Evolutionary conservation across 2,888 invertebrate species (phyloP), one percentile per base, ranked within the genome.

Genomic region (Griposia aprilina): DNA sequence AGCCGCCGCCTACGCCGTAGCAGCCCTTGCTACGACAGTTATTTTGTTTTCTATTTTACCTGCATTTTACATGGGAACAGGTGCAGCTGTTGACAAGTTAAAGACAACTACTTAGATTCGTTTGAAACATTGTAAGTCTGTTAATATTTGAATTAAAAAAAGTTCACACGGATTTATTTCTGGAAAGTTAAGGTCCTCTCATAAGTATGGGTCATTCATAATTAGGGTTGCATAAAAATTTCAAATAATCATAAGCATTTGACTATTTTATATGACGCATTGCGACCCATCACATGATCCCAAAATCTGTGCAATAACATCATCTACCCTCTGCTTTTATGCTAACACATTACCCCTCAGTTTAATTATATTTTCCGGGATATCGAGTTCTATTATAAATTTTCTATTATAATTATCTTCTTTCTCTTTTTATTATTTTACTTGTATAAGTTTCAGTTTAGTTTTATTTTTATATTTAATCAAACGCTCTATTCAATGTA

Each of bases 41-140:
- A 57, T 41, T 30, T 50, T 59, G 41, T 23, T 20, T 57, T 23
- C 15, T 50, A 50, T 63, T 26, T 48, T 62, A 20, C 4, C 10
- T 78, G 50, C 48, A 23, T 41, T 57, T 70, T 70, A 63, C 23
- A 70, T 63, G 63, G 11, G 71, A 63, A 48, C 48, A 8, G 13
- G 15, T 48, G 17, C 62, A 69, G 55, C 69, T 69, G 36, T 8
- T 10, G 15, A 60, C 8, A 13, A 41, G 7, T 60, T 75, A n/a
- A 76, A 36, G 4, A 13, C 26, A 15, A 48, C 8, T 45, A 23
- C 8, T 23, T 62, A 26, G 23, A 52, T 13, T 20, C 1, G 8
- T 63, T 52, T 45, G 7, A 48, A 63, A 55, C 41, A 79, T 78
- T 68, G 23, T 41, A 23, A 20, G 17, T 52, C 26, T 17, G 13